These are phyloP conservation scores for Petrolisthes manimaculis DNA, from an alignment of 2,888 invertebrate genomes.

Conservation along the genomic window DNA sequence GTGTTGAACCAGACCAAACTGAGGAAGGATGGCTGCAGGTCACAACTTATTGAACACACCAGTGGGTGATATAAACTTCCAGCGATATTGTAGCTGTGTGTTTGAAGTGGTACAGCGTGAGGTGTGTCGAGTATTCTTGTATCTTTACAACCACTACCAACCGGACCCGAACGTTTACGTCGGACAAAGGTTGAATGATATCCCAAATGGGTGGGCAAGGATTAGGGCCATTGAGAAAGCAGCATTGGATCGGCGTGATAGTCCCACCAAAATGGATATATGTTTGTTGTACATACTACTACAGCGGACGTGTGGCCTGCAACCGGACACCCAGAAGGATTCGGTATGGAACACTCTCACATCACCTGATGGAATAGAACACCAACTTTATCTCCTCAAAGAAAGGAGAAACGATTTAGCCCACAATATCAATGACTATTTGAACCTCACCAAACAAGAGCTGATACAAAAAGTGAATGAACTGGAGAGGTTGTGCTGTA, in stretches of 20 bases:
- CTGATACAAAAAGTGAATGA: background rate
- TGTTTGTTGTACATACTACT: background rate
- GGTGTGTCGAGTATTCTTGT: background rate
- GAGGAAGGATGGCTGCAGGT: too few species aligned
- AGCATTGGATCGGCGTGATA: background rate
- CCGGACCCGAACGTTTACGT: background rate
- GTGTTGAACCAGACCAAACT: too few species aligned
- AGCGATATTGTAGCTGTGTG: background rate
- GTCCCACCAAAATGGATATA: background rate
- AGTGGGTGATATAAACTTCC: background rate
- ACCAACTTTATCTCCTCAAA: background rate
- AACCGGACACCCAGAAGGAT: background rate
- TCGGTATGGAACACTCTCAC: slow-evolving; percentile 8
- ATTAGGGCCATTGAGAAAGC: background rate
- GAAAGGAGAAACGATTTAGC: background rate
- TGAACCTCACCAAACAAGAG: background rate
- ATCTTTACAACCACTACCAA: background rate
- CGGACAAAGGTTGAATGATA: background rate
- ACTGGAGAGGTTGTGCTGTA: too few species aligned
- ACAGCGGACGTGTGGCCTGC: slow-evolving; percentile 9
- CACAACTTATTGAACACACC: too few species aligned
- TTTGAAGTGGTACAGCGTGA: background rate
- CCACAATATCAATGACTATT: background rate
- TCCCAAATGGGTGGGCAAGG: background rate
- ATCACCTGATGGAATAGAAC: background rate